Base-by-base conservation (phyloP, 2,888 invertebrate species). In the Latheticus oryzae region DNA sequence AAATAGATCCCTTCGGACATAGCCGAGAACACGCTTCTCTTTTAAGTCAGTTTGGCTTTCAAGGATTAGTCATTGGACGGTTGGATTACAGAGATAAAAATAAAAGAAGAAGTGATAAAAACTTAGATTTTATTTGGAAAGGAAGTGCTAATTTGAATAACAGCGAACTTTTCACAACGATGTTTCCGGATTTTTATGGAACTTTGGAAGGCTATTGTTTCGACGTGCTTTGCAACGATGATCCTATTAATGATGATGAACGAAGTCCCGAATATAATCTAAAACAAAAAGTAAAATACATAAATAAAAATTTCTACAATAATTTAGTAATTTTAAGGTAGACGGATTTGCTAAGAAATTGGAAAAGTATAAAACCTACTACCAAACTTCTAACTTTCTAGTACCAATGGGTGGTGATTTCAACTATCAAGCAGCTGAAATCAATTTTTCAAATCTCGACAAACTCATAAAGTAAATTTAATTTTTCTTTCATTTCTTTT, bases 1-100 rank as follows among this genome's bases (percentile, higher is more conserved):
- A 94, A 78, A 91, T 93, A 9, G 93, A 94, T 79, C 89, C 92
- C 0, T 94, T 93, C 71, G 93, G 93, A 0, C 93, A 94, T 72
- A 84, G 85, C 13, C 76, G 83, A 59, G 90, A 90, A 72, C 86
- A 87, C 66, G 87, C 88, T 0, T 87, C 87, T 8, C 71, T 82
- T 17, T 82, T 85, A 3, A 83, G 85, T 0, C 83, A 86, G 71
- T 83, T 89, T 82, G 88, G 88, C 0, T 88, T 84, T 70, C 89
- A 91, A 70, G 89, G 87, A 1, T 71, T 90, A 0, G 89, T 90
- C 69, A 83, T 91, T 64, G 87, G 84, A 2, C 81, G 91, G 38
- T 80, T 90, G 0, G 89, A 91, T 70, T 85, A 86, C 69, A 81
- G 85, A 64, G 88, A 89, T 72, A 84, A 85, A 70, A 77, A 77